phyloP scores from a whole-genome alignment of 2,113 vertebrate genomes.

The Penelope pileata region DNA sequence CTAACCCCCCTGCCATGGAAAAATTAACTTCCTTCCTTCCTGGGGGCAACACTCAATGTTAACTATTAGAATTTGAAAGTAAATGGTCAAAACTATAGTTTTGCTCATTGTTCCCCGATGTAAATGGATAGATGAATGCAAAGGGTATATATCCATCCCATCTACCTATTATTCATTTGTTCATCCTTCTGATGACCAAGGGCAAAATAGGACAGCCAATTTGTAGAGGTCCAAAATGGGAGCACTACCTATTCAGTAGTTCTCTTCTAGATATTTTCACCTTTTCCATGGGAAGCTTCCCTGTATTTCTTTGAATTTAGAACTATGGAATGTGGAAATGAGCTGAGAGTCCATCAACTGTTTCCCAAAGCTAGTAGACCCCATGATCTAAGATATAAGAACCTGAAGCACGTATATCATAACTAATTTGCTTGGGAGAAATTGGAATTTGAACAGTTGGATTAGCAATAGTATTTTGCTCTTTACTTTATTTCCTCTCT shows the following conservation, averaged over 20 bases:
- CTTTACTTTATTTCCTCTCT: background rate
- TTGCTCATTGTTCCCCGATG: background rate
- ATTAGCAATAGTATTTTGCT: background rate
- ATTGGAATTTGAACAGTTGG: background rate
- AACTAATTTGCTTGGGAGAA: background rate
- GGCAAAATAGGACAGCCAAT: background rate
- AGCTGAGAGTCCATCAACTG: background rate
- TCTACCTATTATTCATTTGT: background rate
- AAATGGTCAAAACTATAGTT: background rate
- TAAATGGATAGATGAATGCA: background rate
- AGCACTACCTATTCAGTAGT: background rate
- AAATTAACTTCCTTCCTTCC: background rate
- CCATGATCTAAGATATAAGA: background rate
- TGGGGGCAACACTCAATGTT: background rate
- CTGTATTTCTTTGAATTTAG: background rate
- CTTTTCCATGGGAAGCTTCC: background rate
- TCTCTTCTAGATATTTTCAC: rapidly evolving
- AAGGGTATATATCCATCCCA: background rate
- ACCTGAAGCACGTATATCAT: background rate
- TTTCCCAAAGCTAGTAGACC: background rate
- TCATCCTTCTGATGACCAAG: background rate
- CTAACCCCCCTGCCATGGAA: background rate
- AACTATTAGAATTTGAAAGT: background rate
- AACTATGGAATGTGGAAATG: background rate
- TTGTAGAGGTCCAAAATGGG: background rate